Conservation (phyloP, 1,140 invertebrate genomes). For the Bombus soroeensis region DNA sequence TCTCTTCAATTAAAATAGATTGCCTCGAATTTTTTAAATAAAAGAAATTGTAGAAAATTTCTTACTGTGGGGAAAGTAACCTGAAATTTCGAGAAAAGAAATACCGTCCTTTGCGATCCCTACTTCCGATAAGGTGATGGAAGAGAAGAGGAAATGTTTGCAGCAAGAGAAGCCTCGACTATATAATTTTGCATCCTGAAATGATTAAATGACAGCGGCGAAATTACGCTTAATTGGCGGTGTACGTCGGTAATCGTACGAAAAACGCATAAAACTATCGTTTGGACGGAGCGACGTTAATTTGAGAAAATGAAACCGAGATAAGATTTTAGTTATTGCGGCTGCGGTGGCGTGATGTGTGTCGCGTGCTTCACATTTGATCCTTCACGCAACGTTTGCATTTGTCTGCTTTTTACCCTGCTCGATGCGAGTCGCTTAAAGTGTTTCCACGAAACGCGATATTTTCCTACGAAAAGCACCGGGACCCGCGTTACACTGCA, state of each 20-base stretch:
- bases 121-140: background rate
- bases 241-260: background rate
- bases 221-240: background rate
- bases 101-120: background rate
- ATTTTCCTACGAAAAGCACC: background rate
- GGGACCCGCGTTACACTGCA: background rate
- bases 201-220: background rate
- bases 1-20: background rate
- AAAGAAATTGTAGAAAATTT: background rate
- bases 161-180: background rate
- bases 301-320: slow-evolving; percentile 24
- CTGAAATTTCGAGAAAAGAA: background rate
- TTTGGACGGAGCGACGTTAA: slow-evolving; percentile 17
- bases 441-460: slow-evolving; percentile 11
- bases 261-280: slow-evolving; percentile 9
- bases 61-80: too few species aligned
- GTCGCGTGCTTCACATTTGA: slow-evolving; percentile 17
- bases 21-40: background rate
- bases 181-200: background rate
- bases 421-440: background rate
- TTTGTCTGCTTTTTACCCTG: slow-evolving; percentile 21
- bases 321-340: slow-evolving; percentile 30
- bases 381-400: slow-evolving; percentile 33
- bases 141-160: background rate
- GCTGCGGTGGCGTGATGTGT: slow-evolving; percentile 22